Conservation (phyloP, 2,888 invertebrate species). For the Ernsta delagoae region DNA sequence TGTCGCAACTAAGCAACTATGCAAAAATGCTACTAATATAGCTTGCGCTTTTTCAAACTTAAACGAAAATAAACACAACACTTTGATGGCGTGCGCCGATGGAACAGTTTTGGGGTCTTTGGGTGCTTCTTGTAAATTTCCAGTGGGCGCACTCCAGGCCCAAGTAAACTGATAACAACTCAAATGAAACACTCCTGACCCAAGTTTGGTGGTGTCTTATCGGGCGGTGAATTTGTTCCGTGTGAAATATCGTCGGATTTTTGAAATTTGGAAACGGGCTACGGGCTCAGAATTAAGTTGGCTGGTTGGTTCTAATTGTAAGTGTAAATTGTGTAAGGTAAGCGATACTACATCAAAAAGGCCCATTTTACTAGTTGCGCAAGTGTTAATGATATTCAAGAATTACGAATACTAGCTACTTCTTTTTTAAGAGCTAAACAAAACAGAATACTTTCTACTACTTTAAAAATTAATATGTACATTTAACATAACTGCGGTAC, state of each 20-base stretch:
- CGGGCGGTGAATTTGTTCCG: slow-evolving; percentile 63
- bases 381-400: no score
- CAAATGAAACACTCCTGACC: slow-evolving; percentile 67
- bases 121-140: slow-evolving; percentile 31
- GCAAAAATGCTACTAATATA: no score
- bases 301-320: neutral
- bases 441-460: no score
- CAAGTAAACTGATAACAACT: slow-evolving; percentile 72
- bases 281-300: neutral
- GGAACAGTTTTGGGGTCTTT: slow-evolving; percentile 5
- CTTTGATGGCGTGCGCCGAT: neutral
- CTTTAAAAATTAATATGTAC: no score
- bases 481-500: no score
- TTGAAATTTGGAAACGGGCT: slow-evolving; percentile 62
- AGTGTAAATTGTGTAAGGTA: no score
- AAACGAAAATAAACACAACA: no score
- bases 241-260: slow-evolving; percentile 73
- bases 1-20: no score
- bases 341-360: neutral
- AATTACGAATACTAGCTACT: no score
- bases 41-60: no score
- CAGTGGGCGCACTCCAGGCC: slow-evolving; percentile 23
- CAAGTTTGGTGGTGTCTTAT: slow-evolving; percentile 64
- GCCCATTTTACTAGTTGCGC: no score
- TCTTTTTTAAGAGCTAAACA: no score